Evolutionary conservation across 1,140 invertebrate species (phyloP), one percentile per base, ranked within the genome.

Genomic region (Lithobius niger): DNA sequence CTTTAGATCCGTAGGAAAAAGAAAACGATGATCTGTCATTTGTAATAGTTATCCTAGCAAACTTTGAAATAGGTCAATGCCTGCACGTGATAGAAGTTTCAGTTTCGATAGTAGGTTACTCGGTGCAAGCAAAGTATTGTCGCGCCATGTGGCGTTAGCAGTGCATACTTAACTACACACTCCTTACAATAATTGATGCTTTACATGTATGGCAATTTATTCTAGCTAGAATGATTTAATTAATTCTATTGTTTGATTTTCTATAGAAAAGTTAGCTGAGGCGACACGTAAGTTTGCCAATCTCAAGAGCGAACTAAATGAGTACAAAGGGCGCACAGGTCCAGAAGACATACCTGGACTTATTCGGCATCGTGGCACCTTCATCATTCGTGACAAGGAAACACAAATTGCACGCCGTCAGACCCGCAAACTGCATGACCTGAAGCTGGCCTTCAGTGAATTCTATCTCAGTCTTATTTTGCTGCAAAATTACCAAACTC

Each of bases 401-500:
- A 28, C 27, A 31, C 58, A 56, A 25, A 52, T 56, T 40, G 55
- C 52, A n/a, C 57, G 60, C 44, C 55, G 43, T 10, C 56, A 61
- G 25, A 61, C 62, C 4, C 65, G 64, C 60, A 97, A 94, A 74
- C 70, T 91, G 3, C 84, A 92, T 61, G 95, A 99, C 66, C 69
- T 99, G 1, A 98, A 99, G 74, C 74, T 99, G 57, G 97, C 95
- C 0, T 99, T 97, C 70, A 96, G 91, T 65, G 97, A 99, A 77
- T 99, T 98, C 73, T 99, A 99, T 70, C 76, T 99, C 1, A 96
- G 90, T 65, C 66, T 99, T 24, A 96, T 99, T 62, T 76, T 99
- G 1, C 74, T 82, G 45, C 81, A 82, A 67, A 83, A 83, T 65
- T 82, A 79, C 64, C 79, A 83, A 62, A 97, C 95, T 71, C 75